These are phyloP conservation scores for Nannospalax galili DNA, from an alignment of 2,113 vertebrate genomes.

Conservation along the genomic window DNA sequence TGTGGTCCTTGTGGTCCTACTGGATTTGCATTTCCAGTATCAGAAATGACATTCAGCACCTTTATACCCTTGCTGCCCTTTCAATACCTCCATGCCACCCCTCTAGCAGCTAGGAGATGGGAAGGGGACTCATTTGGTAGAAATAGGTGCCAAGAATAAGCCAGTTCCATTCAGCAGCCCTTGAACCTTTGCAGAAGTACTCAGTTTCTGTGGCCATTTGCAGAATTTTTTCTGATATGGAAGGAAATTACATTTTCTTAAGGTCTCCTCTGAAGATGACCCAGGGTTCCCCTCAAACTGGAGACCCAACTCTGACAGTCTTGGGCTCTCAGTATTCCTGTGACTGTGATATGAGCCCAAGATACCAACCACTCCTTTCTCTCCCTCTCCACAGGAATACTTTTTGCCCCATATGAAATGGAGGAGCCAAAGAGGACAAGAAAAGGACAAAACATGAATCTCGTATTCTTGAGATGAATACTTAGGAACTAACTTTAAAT, in stretches of 20 bases:
- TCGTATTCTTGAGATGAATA: neutral
- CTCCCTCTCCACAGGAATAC: rapidly evolving
- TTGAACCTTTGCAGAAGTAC: neutral
- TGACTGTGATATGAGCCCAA: neutral
- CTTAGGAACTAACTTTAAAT: neutral
- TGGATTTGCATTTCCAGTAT: neutral
- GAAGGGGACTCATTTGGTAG: neutral
- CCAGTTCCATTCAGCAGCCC: neutral
- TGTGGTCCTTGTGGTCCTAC: too few relatives aligned
- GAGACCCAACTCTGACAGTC: neutral
- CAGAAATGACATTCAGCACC: too few relatives aligned
- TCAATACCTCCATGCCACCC: neutral
- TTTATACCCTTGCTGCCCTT: neutral
- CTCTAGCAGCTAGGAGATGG: too few relatives aligned
- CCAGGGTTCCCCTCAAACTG: too few relatives aligned
- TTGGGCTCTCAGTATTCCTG: rapidly evolving
- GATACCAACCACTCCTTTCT: neutral
- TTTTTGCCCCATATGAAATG: neutral
- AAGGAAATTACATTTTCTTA: neutral
- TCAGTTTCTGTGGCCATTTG: too few relatives aligned
- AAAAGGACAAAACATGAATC: neutral
- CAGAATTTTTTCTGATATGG: neutral
- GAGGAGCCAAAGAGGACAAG: rapidly evolving
- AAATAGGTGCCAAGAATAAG: neutral
- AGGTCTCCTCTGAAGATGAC: neutral